Evolutionary conservation across 1,140 invertebrate genomes (phyloP), one percentile per base, ranked within the genome.

Genomic region (Aethina tumida): DNA sequence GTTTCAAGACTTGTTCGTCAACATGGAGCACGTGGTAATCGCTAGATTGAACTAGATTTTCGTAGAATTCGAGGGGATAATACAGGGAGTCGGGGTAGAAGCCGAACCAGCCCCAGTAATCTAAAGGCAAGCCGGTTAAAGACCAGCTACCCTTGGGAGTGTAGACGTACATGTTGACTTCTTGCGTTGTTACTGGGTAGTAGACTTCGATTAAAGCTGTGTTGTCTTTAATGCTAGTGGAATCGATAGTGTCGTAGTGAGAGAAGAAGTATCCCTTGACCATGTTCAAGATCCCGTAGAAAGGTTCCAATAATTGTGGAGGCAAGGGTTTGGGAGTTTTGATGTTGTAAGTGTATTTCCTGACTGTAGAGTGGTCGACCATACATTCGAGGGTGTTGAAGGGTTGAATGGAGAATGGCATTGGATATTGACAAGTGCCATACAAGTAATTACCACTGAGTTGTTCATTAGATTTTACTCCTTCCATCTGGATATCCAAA

Each of bases 291-390:
- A 6, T 35, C 4, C 26, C 18, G 10, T 12, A 17, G n/a, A 36
- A 19, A 2, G n/a, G 1, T 9, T 22, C 26, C 27, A 34, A 43
- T 19, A 43, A 49, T 38, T 51, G 40, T 0, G 43, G 32, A 9
- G 47, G 47, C 2, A 49, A 28, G 27, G n/a, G n/a, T n/a, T 49
- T 45, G 4, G 39, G 41, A 13, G 40, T 43, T 32, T 54, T 45
- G 13, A 49, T 33, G 10, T 49, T 39, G 39, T 44, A 51, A 10
- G 27, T 41, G 32, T 41, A 49, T 28, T 50, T 43, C 20, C 52
- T 41, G 13, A 49, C 18, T n/a, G 46, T 31, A 22, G 42, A 41
- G 12, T 43, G 37, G 8, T 25, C 43, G 7, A 19, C 25, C 13
- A 44, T 34, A 25, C 52, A 54, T 4, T 32, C 24, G 4, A 45